Conservation (phyloP, 2,888 invertebrate genomes). For the Rhopalosiphum nymphaeae region DNA sequence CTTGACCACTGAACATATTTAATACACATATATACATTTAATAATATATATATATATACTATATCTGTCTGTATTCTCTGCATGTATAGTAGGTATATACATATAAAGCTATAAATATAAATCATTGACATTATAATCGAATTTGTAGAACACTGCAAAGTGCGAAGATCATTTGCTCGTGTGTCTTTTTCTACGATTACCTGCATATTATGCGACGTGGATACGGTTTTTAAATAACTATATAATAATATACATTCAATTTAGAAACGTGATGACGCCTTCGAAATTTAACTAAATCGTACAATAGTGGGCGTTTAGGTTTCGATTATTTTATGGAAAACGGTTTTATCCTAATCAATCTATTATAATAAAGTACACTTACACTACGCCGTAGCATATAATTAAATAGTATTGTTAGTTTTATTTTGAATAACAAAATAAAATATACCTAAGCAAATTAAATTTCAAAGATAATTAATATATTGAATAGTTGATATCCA, state of each 20-base stretch:
- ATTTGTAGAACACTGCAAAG: slow-evolving; percentile 17
- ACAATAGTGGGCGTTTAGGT: not conserved
- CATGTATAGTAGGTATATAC: not conserved
- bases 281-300: not conserved
- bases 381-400: not conserved
- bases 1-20: not conserved
- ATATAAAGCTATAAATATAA: not conserved
- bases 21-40: not conserved
- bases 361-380: not conserved
- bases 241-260: not conserved
- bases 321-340: slow-evolving; percentile 42
- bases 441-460: not conserved
- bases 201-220: not conserved
- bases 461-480: not conserved
- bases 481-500: not conserved
- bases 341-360: not conserved
- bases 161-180: not conserved
- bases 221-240: not conserved
- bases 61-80: not conserved
- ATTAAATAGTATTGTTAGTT: slow-evolving; percentile 19
- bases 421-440: not conserved
- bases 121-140: slow-evolving; percentile 48
- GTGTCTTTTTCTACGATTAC: not conserved
- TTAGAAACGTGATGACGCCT: not conserved
- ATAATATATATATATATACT: not conserved